phyloP scores from a whole-genome alignment of 2,797 vertebrate species.

The Chelmon rostratus region DNA sequence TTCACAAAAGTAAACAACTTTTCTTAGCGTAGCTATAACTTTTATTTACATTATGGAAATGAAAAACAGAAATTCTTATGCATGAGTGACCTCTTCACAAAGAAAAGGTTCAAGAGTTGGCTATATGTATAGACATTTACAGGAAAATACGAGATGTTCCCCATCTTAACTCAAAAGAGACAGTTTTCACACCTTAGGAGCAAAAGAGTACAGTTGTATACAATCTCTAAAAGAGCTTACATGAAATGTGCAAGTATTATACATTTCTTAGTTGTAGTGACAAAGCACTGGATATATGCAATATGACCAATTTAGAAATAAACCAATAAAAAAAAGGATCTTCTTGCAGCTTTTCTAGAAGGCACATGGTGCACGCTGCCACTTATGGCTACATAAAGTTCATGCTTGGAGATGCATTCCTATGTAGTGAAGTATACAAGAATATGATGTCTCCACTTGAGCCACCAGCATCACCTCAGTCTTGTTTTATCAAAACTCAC shows the following conservation, averaged over 20 bases:
- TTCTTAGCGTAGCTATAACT: constrained; percentile 66
- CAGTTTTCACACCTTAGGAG: constrained; percentile 72
- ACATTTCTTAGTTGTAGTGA: constrained; percentile 76
- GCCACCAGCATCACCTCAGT: constrained; percentile 43
- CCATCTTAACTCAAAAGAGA: constrained; percentile 62
- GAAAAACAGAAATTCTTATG: constrained; percentile 67
- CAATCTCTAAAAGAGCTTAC: constrained; percentile 72
- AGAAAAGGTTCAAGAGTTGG: constrained; percentile 60
- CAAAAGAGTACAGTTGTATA: constrained; percentile 76
- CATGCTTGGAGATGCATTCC: constrained; percentile 63
- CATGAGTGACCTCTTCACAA: constrained; percentile 59
- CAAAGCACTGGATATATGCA: constrained; percentile 73
- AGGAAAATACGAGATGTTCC: constrained; percentile 63
- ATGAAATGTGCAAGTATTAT: constrained; percentile 83
- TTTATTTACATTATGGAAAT: constrained; percentile 89
- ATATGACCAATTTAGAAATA: constrained; percentile 66
- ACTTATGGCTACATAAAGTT: constrained; percentile 69
- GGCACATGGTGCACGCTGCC: constrained; percentile 84
- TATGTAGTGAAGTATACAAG: constrained; percentile 49
- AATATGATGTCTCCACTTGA: constrained; percentile 45
- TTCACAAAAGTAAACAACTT: constrained; percentile 29
- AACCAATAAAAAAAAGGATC: constrained; percentile 56
- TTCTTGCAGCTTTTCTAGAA: constrained; percentile 76
- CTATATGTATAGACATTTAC: constrained; percentile 74
- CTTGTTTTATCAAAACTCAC: constrained; percentile 42